Percentiles rank a stretch among this genome's conserved stretches.
Conservation (phyloP, 2,113 vertebrate species). For the Steatornis caripensis region DNA sequence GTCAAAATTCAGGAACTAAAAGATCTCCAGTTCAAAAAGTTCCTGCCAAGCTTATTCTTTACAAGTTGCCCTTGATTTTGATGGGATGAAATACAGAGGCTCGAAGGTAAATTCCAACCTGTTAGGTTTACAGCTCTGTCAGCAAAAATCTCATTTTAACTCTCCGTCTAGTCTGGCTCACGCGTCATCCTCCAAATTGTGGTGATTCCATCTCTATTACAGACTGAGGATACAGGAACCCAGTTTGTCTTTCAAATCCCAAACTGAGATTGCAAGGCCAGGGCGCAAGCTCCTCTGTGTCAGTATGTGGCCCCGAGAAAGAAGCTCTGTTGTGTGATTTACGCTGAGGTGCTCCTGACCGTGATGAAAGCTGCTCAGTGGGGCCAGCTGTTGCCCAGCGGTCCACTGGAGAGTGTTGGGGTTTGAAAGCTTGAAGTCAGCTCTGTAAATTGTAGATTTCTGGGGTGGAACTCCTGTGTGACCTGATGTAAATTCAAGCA, state of each 20-base stretch:
- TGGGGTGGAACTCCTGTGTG: neutral
- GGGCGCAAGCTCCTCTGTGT: neutral
- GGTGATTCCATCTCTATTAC: neutral
- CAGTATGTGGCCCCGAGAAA: neutral
- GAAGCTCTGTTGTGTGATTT: neutral
- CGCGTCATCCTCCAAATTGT: neutral
- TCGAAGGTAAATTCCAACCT: neutral
- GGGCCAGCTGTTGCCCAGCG: neutral
- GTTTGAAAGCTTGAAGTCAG: neutral
- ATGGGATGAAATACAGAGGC: neutral
- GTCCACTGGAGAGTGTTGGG: neutral
- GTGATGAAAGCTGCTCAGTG: neutral
- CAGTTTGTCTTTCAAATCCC: neutral
- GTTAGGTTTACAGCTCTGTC: neutral
- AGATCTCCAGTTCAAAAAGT: neutral
- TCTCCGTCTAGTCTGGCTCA: neutral
- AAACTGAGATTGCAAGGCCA: neutral
- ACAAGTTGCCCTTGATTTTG: neutral
- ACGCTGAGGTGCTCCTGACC: neutral
- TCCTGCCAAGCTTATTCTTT: neutral
- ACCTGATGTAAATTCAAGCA: neutral
- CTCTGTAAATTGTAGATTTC: neutral
- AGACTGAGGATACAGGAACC: neutral
- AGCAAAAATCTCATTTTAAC: neutral
- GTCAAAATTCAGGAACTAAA: neutral